Conservation (phyloP, 2,113 vertebrate genomes). For the Platysternon megacephalum region DNA sequence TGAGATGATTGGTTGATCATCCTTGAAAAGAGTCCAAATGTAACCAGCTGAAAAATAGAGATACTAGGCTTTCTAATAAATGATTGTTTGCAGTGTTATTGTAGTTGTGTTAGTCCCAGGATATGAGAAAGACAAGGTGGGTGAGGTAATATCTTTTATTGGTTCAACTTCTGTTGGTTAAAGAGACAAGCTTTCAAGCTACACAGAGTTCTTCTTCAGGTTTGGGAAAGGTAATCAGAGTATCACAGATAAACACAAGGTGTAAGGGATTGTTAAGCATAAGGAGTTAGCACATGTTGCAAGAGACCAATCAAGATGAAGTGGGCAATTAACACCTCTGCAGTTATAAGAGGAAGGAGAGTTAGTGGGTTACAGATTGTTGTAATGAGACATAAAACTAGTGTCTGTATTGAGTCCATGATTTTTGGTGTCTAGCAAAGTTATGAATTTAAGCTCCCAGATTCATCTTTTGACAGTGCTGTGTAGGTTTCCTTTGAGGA, state of each 20-base stretch:
- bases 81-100: neutral
- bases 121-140: neutral
- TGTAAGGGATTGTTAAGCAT: neutral
- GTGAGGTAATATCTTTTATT: neutral
- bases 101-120: neutral
- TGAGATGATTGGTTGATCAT: neutral
- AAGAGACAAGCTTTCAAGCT: neutral
- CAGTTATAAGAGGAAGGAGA: neutral
- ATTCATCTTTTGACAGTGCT: too few species aligned
- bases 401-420: neutral
- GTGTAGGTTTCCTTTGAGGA: too few species aligned
- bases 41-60: slow-evolving; percentile 43
- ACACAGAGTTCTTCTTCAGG: neutral
- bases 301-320: neutral
- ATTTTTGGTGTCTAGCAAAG: neutral
- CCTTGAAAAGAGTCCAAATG: slow-evolving; percentile 44
- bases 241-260: neutral
- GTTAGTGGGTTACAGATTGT: neutral
- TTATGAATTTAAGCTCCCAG: neutral
- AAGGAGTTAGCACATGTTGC: neutral
- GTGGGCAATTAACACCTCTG: neutral
- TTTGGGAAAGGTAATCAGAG: neutral
- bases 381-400: neutral
- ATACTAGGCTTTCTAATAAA: neutral
- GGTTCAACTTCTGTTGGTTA: neutral